Evolutionary conservation across 2,888 invertebrate species (phyloP), one percentile per base, ranked within the genome.

Genomic region (Hedya salicella): DNA sequence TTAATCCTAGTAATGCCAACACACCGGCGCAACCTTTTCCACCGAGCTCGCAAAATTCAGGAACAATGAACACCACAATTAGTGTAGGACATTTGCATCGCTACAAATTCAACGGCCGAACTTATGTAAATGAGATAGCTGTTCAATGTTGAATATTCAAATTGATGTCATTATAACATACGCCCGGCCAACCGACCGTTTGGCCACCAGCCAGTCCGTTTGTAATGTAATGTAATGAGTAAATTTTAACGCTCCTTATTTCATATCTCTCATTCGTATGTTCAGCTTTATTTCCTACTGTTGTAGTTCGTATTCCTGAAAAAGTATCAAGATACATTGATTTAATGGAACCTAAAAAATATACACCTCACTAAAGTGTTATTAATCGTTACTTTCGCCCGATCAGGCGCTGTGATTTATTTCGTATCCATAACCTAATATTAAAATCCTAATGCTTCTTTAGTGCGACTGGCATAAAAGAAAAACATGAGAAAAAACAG

Each of bases 81-180:
- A 91, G 87, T 85, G 86, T 83, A 84, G 82, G 81, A 82, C 87
- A 88, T 91, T 90, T 88, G 87, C 87, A 88, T 83, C 80, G 85
- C 84, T 79, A 89, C 89, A 86, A 89, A 90, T 89, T 88, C 88
- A 90, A 90, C 90, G 87, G 90, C 82, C 89, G 85, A 89, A 90
- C 91, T 90, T 90, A 92, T 91, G 91, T 89, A 87, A 91, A 91
- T 92, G 85, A 81, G 84, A 86, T 89, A 81, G 88, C 87, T 84
- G 90, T 88, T 90, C 90, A 80, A 91, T 90, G 91, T 89, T 91
- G 91, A 91, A 91, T 92, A 92, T 92, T 92, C 91, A 91, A 91
- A 91, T 90, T 91, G 89, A 92, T 91, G 92, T 91, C 91, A 91
- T 92, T 92, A 92, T 92, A 92, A 91, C 90, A 88, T 90, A 89